phyloP scores from a whole-genome alignment of 2,113 vertebrate genomes.

The Tetrax tetrax region DNA sequence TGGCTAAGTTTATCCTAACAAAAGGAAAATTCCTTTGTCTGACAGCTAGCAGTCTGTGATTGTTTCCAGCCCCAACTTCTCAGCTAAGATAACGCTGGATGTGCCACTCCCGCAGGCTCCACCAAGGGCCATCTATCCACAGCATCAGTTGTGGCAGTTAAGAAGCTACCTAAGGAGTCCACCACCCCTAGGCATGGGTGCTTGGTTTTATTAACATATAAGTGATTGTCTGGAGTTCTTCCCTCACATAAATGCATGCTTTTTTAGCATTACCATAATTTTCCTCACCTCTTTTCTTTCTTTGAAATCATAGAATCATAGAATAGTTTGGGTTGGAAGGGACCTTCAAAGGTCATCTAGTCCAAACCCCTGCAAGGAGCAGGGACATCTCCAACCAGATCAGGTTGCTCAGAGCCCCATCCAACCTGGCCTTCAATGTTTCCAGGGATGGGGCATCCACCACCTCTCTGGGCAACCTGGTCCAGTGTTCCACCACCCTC shows the following conservation, averaged over 20 bases:
- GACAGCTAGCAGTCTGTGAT: not conserved
- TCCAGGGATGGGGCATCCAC: too few relatives aligned
- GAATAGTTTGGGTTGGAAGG: too few relatives aligned
- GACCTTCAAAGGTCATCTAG: too few relatives aligned
- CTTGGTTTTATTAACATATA: not conserved
- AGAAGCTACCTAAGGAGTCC: not conserved
- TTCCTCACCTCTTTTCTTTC: not conserved
- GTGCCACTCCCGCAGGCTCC: not conserved
- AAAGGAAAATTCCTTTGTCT: not conserved
- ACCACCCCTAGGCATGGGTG: not conserved
- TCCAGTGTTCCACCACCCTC: too few relatives aligned
- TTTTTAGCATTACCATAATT: not conserved
- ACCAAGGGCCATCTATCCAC: not conserved
- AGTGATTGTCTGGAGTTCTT: not conserved
- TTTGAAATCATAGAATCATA: not conserved
- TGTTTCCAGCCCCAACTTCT: not conserved
- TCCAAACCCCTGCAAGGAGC: too few relatives aligned
- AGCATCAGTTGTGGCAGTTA: not conserved
- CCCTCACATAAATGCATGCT: not conserved
- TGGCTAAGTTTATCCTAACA: not conserved
- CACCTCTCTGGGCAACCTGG: too few relatives aligned
- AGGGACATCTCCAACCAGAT: too few relatives aligned
- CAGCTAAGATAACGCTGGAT: not conserved
- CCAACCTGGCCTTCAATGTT: too few relatives aligned
- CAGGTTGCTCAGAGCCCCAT: too few relatives aligned